Conservation (phyloP, 1,140 invertebrate species). For the Sinella curviseta region DNA sequence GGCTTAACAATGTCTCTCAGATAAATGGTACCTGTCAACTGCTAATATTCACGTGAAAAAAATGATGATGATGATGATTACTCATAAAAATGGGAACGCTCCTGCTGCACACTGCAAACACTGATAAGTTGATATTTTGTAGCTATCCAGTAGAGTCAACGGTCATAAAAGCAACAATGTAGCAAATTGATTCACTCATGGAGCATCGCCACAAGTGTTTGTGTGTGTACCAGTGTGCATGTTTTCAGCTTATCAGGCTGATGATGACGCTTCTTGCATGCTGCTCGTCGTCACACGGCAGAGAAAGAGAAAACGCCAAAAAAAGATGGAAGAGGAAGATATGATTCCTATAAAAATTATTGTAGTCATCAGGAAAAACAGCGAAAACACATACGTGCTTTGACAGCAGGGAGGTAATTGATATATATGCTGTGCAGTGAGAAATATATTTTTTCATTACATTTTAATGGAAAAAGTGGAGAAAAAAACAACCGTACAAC, state of each 20-base stretch:
- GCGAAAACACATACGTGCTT: not conserved
- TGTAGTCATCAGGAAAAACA: not conserved
- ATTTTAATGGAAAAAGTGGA: not conserved
- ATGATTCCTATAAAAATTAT: not conserved
- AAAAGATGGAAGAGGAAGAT: not conserved
- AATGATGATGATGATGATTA: too few species aligned
- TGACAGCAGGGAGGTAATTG: constrained; percentile 16
- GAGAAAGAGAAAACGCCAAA: not conserved
- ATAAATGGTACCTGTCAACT: constrained; percentile 15
- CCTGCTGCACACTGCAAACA: too few species aligned
- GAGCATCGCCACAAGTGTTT: not conserved
- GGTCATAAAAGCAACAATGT: not conserved
- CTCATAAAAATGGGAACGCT: too few species aligned
- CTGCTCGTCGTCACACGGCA: too few species aligned
- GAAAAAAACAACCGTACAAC: not conserved
- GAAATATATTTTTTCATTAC: not conserved
- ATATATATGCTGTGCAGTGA: not conserved
- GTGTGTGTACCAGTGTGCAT: not conserved
- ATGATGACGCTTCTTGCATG: not conserved
- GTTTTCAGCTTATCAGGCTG: not conserved
- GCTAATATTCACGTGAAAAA: not conserved
- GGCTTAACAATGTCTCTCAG: not conserved
- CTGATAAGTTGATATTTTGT: too few species aligned
- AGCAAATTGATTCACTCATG: constrained; percentile 7
- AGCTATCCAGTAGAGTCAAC: not conserved